phyloP scores from a whole-genome alignment of 2,113 vertebrate genomes.

The Dipodomys spectabilis region DNA sequence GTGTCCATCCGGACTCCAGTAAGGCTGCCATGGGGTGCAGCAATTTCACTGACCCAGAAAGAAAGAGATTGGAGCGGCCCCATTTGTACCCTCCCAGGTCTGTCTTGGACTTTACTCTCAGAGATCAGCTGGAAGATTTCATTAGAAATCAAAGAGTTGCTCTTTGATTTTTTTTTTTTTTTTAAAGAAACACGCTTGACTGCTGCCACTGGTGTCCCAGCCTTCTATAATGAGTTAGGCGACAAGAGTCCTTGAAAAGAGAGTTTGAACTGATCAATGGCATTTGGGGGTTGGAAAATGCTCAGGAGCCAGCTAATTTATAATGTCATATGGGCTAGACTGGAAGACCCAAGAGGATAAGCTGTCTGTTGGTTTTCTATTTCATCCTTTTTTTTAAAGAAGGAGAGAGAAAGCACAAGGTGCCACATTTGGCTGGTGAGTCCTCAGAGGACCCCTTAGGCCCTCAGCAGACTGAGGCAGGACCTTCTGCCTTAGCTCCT shows the following conservation, averaged over 20 bases:
- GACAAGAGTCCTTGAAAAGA: slow-evolving; percentile 61
- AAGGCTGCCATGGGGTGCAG: neutral
- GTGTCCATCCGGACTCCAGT: neutral
- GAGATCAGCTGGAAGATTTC: slow-evolving; percentile 70
- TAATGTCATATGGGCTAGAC: slow-evolving; percentile 47
- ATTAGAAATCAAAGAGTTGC: slow-evolving; percentile 68
- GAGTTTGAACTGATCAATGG: slow-evolving; percentile 43
- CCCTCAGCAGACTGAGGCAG: rapidly evolving
- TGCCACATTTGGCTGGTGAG: neutral
- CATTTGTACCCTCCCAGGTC: slow-evolving; percentile 20
- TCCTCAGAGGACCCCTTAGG: neutral
- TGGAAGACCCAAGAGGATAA: slow-evolving; percentile 42
- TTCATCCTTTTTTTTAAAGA: neutral
- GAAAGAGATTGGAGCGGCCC: slow-evolving; percentile 8
- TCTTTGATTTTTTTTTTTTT: neutral
- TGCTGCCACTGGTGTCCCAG: neutral
- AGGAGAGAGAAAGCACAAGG: neutral
- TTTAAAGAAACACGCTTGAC: neutral
- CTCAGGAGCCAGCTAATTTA: slow-evolving; percentile 62
- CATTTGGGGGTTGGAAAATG: slow-evolving; percentile 60
- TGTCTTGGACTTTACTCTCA: slow-evolving; percentile 25
- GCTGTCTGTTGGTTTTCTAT: slow-evolving; percentile 38
- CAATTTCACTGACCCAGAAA: neutral
- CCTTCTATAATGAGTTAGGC: neutral
- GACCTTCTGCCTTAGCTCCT: neutral